Conservation (phyloP, 2,888 invertebrate genomes). For the Papilio protenor region DNA sequence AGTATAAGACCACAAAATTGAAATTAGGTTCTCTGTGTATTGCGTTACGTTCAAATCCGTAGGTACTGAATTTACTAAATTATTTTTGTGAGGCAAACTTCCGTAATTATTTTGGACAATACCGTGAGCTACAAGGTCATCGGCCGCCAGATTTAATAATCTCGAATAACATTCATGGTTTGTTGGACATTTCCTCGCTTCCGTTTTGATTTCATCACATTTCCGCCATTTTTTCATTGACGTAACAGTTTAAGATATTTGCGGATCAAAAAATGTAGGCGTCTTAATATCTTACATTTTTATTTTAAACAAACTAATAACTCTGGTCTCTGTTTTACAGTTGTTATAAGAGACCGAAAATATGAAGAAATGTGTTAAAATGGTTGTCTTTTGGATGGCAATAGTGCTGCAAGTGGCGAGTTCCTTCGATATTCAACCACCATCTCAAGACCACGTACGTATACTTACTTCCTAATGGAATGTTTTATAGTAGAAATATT, state of each 20-base stretch:
- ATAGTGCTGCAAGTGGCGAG: slow-evolving; percentile 53
- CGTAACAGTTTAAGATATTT: not conserved
- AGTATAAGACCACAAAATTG: too few species aligned
- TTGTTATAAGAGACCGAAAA: slow-evolving; percentile 31
- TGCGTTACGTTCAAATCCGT: not conserved
- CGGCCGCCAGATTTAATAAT: slow-evolving; percentile 31
- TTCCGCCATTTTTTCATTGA: slow-evolving; percentile 54
- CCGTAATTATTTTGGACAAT: slow-evolving; percentile 35
- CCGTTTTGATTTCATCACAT: slow-evolving; percentile 76
- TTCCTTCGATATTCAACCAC: slow-evolving; percentile 59
- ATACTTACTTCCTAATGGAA: slow-evolving; percentile 1
- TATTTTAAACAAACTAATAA: not conserved
- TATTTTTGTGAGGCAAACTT: slow-evolving; percentile 49
- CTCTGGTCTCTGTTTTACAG: slow-evolving; percentile 38
- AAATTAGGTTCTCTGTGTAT: not conserved
- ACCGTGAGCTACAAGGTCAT: slow-evolving; percentile 43
- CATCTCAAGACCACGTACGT: slow-evolving; percentile 45
- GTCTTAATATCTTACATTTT: not conserved
- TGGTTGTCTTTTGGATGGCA: slow-evolving; percentile 51
- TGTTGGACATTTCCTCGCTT: slow-evolving; percentile 61
- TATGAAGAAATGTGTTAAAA: slow-evolving; percentile 45
- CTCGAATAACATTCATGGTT: slow-evolving; percentile 68
- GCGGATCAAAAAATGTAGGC: slow-evolving; percentile 3
- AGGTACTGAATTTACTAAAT: not conserved
- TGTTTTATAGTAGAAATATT: not conserved